A percentile compares a stretch with the other conserved stretches of the same genome.
phyloP scores from a whole-genome alignment of 2,113 vertebrate genomes.

The Pomatostomus ruficeps region DNA sequence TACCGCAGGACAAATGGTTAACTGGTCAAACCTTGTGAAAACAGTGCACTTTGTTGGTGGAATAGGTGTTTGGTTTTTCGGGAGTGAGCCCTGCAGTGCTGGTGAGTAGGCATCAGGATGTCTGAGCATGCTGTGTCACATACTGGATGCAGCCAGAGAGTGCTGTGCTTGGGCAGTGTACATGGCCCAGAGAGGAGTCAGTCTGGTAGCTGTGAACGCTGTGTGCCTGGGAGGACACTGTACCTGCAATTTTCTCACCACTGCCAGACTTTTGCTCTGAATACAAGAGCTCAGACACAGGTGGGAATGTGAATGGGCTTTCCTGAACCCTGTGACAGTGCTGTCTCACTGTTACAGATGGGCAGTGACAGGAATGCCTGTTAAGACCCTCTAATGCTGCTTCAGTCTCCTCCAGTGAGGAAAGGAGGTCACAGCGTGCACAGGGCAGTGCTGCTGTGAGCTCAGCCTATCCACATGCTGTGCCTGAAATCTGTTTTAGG shows the following conservation, averaged over 20 bases:
- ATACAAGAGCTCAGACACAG: neutral
- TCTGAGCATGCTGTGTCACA: rapidly evolving
- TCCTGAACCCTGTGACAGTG: neutral
- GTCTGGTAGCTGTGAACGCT: neutral
- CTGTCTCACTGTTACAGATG: neutral
- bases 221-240: neutral
- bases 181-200: too few relatives aligned
- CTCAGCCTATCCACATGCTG: neutral
- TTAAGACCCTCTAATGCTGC: neutral
- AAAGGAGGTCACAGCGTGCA: slow-evolving; percentile 4
- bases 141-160: neutral
- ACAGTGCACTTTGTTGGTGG: neutral
- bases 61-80: neutral
- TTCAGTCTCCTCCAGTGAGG: neutral
- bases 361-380: neutral
- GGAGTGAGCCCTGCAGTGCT: neutral
- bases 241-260: neutral
- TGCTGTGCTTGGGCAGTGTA: neutral
- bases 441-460: neutral
- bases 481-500: neutral
- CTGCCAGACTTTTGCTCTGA: neutral
- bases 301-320: neutral
- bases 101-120: neutral
- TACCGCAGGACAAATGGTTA: neutral
- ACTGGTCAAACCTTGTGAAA: neutral